Percentiles rank a stretch among this genome's conserved stretches.
Evolutionary conservation across 2,888 invertebrate genomes (phyloP).

Genomic region (Augiades crinisus): DNA sequence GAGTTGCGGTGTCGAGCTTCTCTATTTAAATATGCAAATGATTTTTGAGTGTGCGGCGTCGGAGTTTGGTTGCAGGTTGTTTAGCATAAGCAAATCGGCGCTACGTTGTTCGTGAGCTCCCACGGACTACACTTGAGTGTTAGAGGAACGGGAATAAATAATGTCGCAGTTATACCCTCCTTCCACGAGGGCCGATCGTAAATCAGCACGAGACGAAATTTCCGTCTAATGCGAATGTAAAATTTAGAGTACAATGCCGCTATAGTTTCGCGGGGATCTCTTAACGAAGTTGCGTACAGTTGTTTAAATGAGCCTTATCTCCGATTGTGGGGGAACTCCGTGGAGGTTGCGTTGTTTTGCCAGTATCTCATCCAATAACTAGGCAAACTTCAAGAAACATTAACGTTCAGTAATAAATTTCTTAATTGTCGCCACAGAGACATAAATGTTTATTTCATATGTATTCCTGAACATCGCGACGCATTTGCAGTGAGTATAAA

Average conservation of each 20-base stretch:
- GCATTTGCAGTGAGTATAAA: not conserved
- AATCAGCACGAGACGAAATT: conserved; percentile 67
- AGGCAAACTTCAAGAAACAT: conserved; percentile 2
- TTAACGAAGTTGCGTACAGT: conserved; percentile 52
- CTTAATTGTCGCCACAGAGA: conserved; percentile 5
- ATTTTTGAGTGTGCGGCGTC: conserved; percentile 59
- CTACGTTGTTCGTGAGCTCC: conserved; percentile 37
- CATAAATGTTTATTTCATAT: not conserved
- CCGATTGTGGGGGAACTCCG: conserved; percentile 41
- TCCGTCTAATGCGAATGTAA: conserved; percentile 66
- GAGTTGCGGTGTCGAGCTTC: conserved; percentile 48
- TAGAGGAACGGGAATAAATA: conserved; percentile 63
- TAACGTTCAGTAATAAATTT: conserved; percentile 10
- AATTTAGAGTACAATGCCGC: conserved; percentile 62
- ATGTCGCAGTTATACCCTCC: conserved; percentile 57
- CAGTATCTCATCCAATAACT: conserved; percentile 19
- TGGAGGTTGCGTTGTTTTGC: conserved; percentile 28
- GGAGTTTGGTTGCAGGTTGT: conserved; percentile 58
- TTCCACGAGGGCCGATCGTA: conserved; percentile 59
- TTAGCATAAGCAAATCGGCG: conserved; percentile 71
- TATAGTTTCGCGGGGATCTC: conserved; percentile 52
- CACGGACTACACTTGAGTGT: conserved; percentile 39
- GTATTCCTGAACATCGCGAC: not conserved
- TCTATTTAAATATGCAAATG: conserved; percentile 68
- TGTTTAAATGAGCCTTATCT: conserved; percentile 52